Base-by-base conservation (phyloP, 2,888 invertebrate genomes). In the Cheiracanthium punctorium region DNA sequence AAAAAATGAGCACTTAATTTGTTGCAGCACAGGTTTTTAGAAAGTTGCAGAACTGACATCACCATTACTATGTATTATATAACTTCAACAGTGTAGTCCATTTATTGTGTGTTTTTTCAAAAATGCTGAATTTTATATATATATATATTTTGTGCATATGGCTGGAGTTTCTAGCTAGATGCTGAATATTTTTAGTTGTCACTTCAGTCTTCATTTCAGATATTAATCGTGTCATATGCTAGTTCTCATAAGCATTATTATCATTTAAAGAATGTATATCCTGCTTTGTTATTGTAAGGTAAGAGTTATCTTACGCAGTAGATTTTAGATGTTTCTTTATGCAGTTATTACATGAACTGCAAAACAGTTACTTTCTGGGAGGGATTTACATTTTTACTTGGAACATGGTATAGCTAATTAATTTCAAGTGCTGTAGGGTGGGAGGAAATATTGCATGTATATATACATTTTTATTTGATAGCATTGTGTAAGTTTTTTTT, bases 1-100 rank as follows among this genome's bases (percentile, higher is more conserved):
- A 37, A 64, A 64, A 28, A 58, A 72, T 14, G 24, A 32, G 72
- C 84, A 79, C 73, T 70, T 74, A 79, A 77, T 74, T 85, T 79
- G 64, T 79, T 85, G 84, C 73, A 79, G 84, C 84, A 85, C 84
- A 69, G 41, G 77, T 79, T 64, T 73, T 71, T 69, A 79, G 74
- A 80, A 69, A 79, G 79, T 24, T 79, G 79, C 76, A 43, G 74
- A 79, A 71, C 79, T 79, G 69, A 52, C 84, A 85, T 37, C 29
- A 77, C 72, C 72, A 71, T 82, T 74, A 73, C 70, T 64, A 28
- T 85, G 79, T 85, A 79, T 58, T 74, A 79, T 72, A 52, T 64
- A 80, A 52, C 20, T 69, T 79, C 70, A 28, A 72, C 48, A 41
- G 65, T 81, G 65, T 81, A 81, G 74, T 74, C 67, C 24, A 58